These are phyloP conservation scores for Poecilia gillii DNA, from an alignment of 2,797 vertebrate species.

Conservation along the genomic window DNA sequence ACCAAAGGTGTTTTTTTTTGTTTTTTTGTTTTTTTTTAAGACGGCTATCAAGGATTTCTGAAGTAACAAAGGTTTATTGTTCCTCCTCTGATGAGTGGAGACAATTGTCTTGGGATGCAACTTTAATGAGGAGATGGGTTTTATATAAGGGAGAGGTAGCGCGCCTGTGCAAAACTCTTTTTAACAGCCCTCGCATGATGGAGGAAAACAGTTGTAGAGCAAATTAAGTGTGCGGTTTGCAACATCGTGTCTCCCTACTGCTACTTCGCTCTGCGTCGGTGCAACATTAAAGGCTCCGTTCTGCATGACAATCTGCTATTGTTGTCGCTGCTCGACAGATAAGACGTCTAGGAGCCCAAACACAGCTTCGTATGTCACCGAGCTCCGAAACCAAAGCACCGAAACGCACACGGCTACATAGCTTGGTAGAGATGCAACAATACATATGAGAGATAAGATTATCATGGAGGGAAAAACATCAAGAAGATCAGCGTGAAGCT, in stretches of 20 bases:
- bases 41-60: conserved; percentile 60
- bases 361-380: conserved; percentile 51
- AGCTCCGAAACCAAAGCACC: conserved; percentile 51
- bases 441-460: conserved; percentile 40
- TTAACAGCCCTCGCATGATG: conserved; percentile 72
- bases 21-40: conserved; percentile 23
- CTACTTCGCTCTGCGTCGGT: conserved; percentile 66
- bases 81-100: conserved; percentile 65
- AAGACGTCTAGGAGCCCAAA: conserved; percentile 52
- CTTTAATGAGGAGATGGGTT: conserved; percentile 67
- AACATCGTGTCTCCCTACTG: conserved; percentile 67
- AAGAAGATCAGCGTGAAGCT: conserved; percentile 37
- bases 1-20: conserved; percentile 33
- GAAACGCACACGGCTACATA: conserved; percentile 29
- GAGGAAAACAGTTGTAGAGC: conserved; percentile 69
- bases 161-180: conserved; percentile 55
- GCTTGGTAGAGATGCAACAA: conserved; percentile 29
- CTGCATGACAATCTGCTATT: conserved; percentile 66
- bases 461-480: conserved; percentile 29
- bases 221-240: conserved; percentile 72
- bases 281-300: conserved; percentile 63
- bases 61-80: conserved; percentile 62
- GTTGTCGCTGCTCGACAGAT: conserved; percentile 65
- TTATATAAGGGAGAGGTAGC: conserved; percentile 60
- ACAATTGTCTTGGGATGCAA: conserved; percentile 65